Evolutionary conservation across 2,113 vertebrate species (phyloP).

Genomic region (Acrocephalus arundinaceus): DNA sequence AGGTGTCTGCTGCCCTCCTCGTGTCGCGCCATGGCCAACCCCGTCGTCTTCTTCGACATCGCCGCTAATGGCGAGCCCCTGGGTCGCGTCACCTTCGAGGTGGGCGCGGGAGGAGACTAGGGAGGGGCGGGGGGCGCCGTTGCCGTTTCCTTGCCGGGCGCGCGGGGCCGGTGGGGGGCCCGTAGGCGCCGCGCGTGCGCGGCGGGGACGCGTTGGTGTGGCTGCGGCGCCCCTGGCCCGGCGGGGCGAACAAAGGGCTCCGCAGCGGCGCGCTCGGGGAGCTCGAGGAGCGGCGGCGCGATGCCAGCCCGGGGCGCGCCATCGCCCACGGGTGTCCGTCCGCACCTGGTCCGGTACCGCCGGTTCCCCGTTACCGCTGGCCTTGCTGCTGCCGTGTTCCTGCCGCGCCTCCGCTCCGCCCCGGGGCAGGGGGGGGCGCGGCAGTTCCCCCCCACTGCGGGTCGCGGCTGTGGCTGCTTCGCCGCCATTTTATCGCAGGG

Average conservation of each 20-base stretch:
- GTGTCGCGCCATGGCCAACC: conserved; percentile 67
- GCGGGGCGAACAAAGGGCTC: background rate
- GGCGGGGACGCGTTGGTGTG: background rate
- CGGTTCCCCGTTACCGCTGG: background rate
- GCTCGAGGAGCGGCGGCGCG: background rate
- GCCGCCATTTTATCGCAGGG: conserved; percentile 20
- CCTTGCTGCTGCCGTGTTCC: background rate
- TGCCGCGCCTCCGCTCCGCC: background rate
- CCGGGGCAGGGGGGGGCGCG: background rate
- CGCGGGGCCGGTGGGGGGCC: background rate
- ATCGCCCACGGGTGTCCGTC: background rate
- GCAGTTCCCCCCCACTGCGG: background rate
- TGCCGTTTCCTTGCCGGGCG: background rate
- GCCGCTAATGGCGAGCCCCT: background rate
- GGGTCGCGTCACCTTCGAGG: conserved; percentile 81
- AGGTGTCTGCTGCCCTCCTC: rapidly evolving
- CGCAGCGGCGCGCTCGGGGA: background rate
- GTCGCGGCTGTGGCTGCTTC: background rate
- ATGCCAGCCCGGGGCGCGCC: background rate
- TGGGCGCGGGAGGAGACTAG: conserved; percentile 6
- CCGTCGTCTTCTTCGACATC: conserved; percentile 80
- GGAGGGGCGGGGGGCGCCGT: too few relatives aligned
- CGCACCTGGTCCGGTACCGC: background rate
- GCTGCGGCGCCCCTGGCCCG: background rate
- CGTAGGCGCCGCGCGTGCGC: background rate